Evolutionary conservation across 2,888 invertebrate genomes (phyloP).

Genomic region (Palloptera scutellata): DNA sequence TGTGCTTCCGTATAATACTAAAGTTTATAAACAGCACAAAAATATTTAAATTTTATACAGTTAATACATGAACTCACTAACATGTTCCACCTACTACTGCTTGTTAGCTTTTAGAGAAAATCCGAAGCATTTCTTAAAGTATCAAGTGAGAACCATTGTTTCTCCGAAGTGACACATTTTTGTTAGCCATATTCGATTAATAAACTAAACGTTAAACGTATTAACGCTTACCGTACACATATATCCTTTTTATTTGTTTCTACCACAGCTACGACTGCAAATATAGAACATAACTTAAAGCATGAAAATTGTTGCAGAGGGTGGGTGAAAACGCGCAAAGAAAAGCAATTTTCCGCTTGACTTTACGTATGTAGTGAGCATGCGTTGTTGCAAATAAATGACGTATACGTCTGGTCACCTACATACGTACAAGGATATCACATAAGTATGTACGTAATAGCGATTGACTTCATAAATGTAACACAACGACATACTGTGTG

Average conservation of each 20-base stretch:
- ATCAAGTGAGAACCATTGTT: too few species aligned
- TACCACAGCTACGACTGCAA: background rate
- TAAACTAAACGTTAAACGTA: background rate
- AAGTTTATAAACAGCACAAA: too few species aligned
- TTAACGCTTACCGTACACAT: background rate
- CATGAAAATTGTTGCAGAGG: too few species aligned
- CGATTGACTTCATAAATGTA: background rate
- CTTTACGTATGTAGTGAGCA: slow-evolving; percentile 42
- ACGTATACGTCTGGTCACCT: slow-evolving; percentile 53
- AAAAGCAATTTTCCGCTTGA: slow-evolving; percentile 56
- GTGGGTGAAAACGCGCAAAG: slow-evolving; percentile 40
- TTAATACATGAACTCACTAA: too few species aligned
- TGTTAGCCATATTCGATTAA: background rate
- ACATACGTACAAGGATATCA: slow-evolving; percentile 24
- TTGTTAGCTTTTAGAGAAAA: too few species aligned
- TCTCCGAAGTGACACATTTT: too few species aligned
- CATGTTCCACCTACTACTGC: too few species aligned
- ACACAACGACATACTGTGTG: too few species aligned
- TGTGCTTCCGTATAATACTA: too few species aligned
- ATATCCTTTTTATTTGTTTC: background rate
- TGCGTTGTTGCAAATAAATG: slow-evolving; percentile 47
- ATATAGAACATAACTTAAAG: slow-evolving; percentile 20
- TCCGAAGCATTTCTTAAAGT: too few species aligned
- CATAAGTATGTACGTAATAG: slow-evolving; percentile 15
- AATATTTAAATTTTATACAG: too few species aligned